Base-by-base conservation (phyloP, 2,888 invertebrate genomes). In the Rugalucina vietnamica region DNA sequence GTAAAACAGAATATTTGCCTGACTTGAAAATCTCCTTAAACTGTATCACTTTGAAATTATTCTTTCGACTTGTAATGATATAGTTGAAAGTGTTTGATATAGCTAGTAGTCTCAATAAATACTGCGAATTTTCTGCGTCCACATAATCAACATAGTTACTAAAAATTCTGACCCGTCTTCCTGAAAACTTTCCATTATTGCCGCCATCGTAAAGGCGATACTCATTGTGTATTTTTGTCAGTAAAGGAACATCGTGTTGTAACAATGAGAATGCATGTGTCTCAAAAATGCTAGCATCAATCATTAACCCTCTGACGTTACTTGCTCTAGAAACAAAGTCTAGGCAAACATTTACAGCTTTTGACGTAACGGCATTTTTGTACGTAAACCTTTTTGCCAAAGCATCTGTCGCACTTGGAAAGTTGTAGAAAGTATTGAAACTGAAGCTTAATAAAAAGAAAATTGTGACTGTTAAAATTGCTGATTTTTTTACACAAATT, bases 281-380 rank as follows among this genome's bases (percentile, higher is more conserved):
- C 57, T 87, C 84, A 79, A 89, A 91, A 18, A 92, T 76, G 60
- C 86, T 88, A 29, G 83, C 80, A 79, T 92, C 91, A 18, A 92
- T 34, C 43, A 91, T 88, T 10, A 92, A 91, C 1, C 93, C 93
- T 12, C 83, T 91, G 69, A 92, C 92, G 84, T 92, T 88, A 69
- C 69, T 34, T 32, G 87, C 89, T 3, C 73, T 74, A 8, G 90
- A 76, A 14, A 92, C 76, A 71, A 86, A 91, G 71, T 90, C 83
- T 2, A 93, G 74, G 76, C 93, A 93, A 0, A 76, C 72, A 76
- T 91, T 92, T 4, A 91, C 84, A 71, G 92, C 88, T 37, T 82
- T 82, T 29, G 91, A 90, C 18, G 85, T 83, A 24, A 75, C 57
- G 21, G 82, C 74, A 5, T 83, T 43, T 3, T 79, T 77, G 50